Percentiles rank a stretch among this genome's conserved stretches.
Conservation (phyloP, 2,888 invertebrate species). For the Ichneumoninae sp. region DNA sequence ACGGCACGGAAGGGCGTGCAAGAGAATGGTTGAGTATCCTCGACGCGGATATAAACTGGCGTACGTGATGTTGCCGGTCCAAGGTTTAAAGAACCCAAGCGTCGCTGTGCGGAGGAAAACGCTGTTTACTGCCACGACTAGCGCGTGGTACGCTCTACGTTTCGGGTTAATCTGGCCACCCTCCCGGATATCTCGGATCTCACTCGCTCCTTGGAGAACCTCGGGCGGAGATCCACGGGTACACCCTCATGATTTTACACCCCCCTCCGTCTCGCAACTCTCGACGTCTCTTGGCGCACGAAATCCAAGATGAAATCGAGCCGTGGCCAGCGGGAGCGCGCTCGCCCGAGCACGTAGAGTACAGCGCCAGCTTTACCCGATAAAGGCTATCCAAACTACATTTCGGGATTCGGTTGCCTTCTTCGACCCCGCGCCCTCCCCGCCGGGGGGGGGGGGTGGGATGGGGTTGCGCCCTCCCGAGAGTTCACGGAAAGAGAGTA, state of each 20-base stretch:
- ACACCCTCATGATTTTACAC: slow-evolving; percentile 18
- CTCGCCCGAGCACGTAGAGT: slow-evolving; percentile 45
- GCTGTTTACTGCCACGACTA: slow-evolving; percentile 37
- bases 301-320: slow-evolving; percentile 62
- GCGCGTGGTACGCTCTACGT: slow-evolving; percentile 21
- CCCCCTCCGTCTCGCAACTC: background rate
- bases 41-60: slow-evolving; percentile 45
- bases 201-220: background rate
- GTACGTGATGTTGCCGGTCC: slow-evolving; percentile 30
- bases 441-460: background rate
- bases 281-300: slow-evolving; percentile 23
- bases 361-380: slow-evolving; percentile 55
- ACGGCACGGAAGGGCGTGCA: slow-evolving; percentile 3
- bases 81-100: slow-evolving; percentile 7
- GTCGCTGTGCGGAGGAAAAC: slow-evolving; percentile 19
- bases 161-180: slow-evolving; percentile 49
- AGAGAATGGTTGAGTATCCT: slow-evolving; percentile 11
- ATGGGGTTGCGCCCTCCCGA: background rate
- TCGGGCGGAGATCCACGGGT: slow-evolving; percentile 3
- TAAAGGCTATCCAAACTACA: slow-evolving; percentile 64
- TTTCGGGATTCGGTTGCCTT: slow-evolving; percentile 51
- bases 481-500: slow-evolving; percentile 2
- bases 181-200: slow-evolving; percentile 18
- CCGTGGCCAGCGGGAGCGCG: slow-evolving; percentile 39
- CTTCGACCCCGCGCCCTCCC: background rate